These are phyloP conservation scores for Seira musarum DNA, from an alignment of 2,888 invertebrate species.

Conservation along the genomic window DNA sequence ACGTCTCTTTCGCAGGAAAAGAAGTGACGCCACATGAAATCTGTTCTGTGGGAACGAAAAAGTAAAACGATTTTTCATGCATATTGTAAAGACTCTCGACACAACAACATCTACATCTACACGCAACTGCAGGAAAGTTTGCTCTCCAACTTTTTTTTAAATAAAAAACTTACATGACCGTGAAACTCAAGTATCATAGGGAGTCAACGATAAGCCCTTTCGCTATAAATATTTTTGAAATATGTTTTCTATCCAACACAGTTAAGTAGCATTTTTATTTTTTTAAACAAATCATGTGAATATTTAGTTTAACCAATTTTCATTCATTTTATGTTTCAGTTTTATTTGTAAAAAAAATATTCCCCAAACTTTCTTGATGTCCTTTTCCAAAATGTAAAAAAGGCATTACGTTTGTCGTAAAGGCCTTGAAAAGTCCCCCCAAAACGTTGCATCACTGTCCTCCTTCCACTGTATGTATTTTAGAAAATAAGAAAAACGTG, in stretches of 20 bases:
- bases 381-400: too few species aligned
- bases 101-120: too few species aligned
- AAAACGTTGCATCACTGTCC: background rate
- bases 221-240: background rate
- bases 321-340: too few species aligned
- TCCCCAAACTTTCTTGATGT: too few species aligned
- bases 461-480: background rate
- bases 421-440: background rate
- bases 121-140: too few species aligned
- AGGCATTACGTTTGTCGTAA: background rate
- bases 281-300: too few species aligned
- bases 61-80: constrained; percentile 41
- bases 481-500: constrained; percentile 16
- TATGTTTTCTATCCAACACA: too few species aligned
- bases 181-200: background rate
- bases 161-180: background rate
- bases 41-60: constrained; percentile 31
- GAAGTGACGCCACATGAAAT: constrained; percentile 59
- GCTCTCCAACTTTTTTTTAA: background rate
- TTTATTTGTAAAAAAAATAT: too few species aligned
- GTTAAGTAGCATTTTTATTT: too few species aligned
- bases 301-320: too few species aligned
- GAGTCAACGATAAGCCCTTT: background rate
- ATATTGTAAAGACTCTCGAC: too few species aligned
- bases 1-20: constrained; percentile 20